Conservation (phyloP, 2,113 vertebrate species). For the Epinephelus fuscoguttatus region DNA sequence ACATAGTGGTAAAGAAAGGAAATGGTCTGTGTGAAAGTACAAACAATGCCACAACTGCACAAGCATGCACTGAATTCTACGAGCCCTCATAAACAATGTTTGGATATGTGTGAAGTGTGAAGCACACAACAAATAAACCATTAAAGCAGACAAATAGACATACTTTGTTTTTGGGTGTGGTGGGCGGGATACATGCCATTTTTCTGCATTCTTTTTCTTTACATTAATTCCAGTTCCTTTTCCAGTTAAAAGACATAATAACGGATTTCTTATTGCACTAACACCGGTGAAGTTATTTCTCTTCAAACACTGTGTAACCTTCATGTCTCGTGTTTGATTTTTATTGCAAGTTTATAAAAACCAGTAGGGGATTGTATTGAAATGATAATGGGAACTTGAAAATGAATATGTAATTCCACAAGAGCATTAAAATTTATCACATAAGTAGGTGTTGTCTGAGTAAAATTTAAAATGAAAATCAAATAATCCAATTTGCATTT, state of each 20-base stretch:
- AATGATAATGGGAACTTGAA: background rate
- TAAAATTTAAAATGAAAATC: background rate
- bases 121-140: background rate
- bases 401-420: background rate
- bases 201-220: background rate
- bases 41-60: background rate
- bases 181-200: background rate
- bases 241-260: no score
- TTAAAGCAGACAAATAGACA: background rate
- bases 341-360: no score
- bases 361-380: no score
- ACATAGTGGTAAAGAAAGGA: conserved; percentile 15
- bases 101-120: conserved; percentile 5
- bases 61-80: conserved; percentile 7
- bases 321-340: no score
- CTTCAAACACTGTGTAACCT: no score
- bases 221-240: no score
- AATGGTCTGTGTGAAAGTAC: conserved; percentile 8
- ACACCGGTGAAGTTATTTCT: no score
- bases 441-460: background rate
- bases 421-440: background rate
- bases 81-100: conserved; percentile 3
- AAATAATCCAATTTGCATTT: background rate
- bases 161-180: background rate
- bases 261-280: no score